Conservation (phyloP, 2,113 vertebrate genomes). For the Sander lucioperca region DNA sequence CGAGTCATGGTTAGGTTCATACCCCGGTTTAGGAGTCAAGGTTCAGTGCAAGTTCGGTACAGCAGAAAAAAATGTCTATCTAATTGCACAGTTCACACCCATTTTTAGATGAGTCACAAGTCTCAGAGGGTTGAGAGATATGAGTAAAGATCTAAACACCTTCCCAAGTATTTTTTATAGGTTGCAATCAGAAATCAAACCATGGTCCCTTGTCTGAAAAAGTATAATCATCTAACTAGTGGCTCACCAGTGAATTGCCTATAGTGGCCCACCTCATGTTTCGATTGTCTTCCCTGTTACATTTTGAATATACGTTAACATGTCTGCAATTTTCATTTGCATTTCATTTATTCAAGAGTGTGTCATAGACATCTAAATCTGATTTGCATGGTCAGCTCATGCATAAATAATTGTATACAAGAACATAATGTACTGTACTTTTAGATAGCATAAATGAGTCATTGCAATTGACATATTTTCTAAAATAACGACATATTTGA, state of each 20-base stretch:
- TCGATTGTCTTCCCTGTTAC: too few relatives aligned
- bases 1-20: too few relatives aligned
- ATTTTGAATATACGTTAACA: conserved; percentile 8
- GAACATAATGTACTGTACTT: conserved; percentile 13
- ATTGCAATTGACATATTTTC: background rate
- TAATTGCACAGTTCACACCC: conserved; percentile 13
- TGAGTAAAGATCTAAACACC: conserved; percentile 1
- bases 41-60: too few relatives aligned
- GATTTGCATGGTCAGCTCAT: conserved; percentile 33
- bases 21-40: too few relatives aligned
- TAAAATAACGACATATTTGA: too few relatives aligned
- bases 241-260: too few relatives aligned
- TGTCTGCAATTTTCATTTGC: background rate
- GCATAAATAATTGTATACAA: conserved; percentile 23
- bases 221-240: background rate
- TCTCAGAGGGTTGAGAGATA: background rate
- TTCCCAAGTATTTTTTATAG: background rate
- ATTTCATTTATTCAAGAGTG: conserved; percentile 28
- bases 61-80: too few relatives aligned
- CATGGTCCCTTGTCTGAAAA: background rate
- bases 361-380: background rate
- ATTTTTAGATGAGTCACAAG: conserved; percentile 44
- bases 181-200: background rate
- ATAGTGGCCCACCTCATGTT: background rate
- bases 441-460: background rate